Evolutionary conservation across 2,888 invertebrate genomes (phyloP), one percentile per base, ranked within the genome.

Genomic region (Acanthoscelides obtectus): DNA sequence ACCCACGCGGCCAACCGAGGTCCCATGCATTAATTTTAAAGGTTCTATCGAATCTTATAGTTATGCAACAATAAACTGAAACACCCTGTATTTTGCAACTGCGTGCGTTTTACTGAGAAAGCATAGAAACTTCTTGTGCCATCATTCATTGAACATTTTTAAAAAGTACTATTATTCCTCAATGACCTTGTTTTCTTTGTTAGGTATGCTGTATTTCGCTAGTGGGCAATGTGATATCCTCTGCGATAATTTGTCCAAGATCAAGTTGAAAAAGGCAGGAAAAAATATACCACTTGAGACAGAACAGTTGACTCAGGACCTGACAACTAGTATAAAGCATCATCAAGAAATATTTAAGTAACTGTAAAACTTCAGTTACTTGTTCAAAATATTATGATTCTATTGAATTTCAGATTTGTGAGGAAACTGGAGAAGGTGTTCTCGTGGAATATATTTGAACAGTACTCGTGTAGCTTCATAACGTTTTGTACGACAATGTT

Each of bases 401-500:
- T n/a, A n/a, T n/a, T n/a, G n/a, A n/a, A n/a, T n/a, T 72, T 65
- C 22, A 74, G 74, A 19, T 73, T 73, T 66, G 19, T 70, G 17
- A 69, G 63, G 64, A 68, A 73, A 19, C 22, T 73, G 2, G 73
- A 75, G 64, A 63, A 68, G 22, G 66, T 68, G n/a, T 75, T 75
- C 27, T 69, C 73, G 0, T 5, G 45, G 2, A 65, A 64, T 20
- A 66, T 73, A 12, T 70, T 72, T 22, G 69, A 69, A 22, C 72
- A 73, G 45, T 73, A 72, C 63, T 69, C 67, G n/a, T 69, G 66
- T 17, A 73, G 69, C 21, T 66, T 75, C 4, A 69, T 75, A 19
- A 70, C 74, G 12, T 69, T 67, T 45, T 75, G 74, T 69, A 75
- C 74, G 5, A 71, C 72, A 22, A 72, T 75, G 73, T 75, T 75